Base-by-base conservation (phyloP, 30 jellyfish, hydroid and myxozoan genomes). In the Pelagia noctiluca region DNA sequence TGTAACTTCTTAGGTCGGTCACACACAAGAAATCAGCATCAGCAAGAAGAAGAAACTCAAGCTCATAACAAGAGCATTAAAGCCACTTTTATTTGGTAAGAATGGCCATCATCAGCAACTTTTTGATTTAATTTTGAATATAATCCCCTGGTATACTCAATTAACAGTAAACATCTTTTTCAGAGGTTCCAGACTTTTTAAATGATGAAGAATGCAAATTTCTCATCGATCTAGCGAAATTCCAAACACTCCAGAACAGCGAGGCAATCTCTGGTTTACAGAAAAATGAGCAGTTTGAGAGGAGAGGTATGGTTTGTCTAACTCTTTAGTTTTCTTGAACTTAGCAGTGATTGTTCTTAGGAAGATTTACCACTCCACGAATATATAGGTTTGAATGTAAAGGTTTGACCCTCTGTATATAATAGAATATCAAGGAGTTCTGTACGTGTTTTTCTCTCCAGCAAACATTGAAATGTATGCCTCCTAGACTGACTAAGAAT, bases 1-100 rank as follows among this genome's bases (percentile, higher is more conserved):
- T n/a, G n/a, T n/a, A n/a, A n/a, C n/a, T n/a, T n/a, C n/a, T n/a
- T n/a, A n/a, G n/a, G n/a, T n/a, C n/a, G n/a, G n/a, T n/a, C n/a
- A n/a, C n/a, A n/a, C n/a, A n/a, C n/a, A 72, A 28, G 71, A 21
- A 37, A 13, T 13, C 49, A 37, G 31, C 35, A 37, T 72, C 48
- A 1, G 2, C 57, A 54, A 73, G 32, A 94, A 95, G 13, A 69
- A 87, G 49, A 66, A 37, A 5, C 35, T 86, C 0, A 47, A 83
- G 10, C 76, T 92, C 0, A 83, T 86, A 23, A 92, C 98, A 13
- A 60, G 83, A 64, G 87, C 98, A 18, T 25, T 92, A 70, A 80
- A 64, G 23, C 98, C 98, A 0, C 84, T 78, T 33, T 78, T 88
- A 21, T 92, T 92, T 61, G 97, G 97, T 91, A 48, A 79, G 88